Evolutionary conservation across 2,888 invertebrate species (phyloP), one percentile per base, ranked within the genome.

Genomic region (Dasypogon diadema): DNA sequence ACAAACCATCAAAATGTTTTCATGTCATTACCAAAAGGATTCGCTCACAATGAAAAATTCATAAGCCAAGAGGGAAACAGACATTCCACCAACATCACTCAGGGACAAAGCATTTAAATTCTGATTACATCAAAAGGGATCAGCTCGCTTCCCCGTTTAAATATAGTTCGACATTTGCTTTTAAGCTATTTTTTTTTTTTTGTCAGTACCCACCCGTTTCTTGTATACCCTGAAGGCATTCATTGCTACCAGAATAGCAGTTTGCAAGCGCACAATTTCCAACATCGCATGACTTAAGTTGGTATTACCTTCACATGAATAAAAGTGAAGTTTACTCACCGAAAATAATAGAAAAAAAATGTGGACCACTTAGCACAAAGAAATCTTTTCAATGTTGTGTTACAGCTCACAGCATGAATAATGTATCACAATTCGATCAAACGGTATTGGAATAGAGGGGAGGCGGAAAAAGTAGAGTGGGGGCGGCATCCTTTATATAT

Each of bases 1-100:
- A 70, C 70, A 70, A 70, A 70, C 70, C 70, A 54, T 54, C 70
- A 70, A 70, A 70, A 24, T 46, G 65, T 70, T 51, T 70, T 70
- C 54, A 51, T 54, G 34, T 70, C 70, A 70, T 70, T 70, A 70
- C 70, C 70, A 70, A 70, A 70, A 51, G 70, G 54, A 70, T 34
- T 54, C 34, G 26, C 30, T 70, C n/a, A 54, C 65, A 34, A 70
- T 70, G 70, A 70, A 70, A 70, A 70, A 70, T 70, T 51, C 70
- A 70, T 70, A 54, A 70, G 70, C 18, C 54, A 70, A 14, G 54
- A 51, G 18, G 54, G 18, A 24, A 37, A 24, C 16, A 48, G 65
- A 63, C 22, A 14, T 26, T 51, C 12, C 18, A 30, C n/a, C 26
- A 54, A 54, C 54, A 70, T 70, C 70, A 21, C 54, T 70, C 70